Base-by-base conservation (phyloP, 2,113 vertebrate species). In the Amphilophus citrinellus region DNA sequence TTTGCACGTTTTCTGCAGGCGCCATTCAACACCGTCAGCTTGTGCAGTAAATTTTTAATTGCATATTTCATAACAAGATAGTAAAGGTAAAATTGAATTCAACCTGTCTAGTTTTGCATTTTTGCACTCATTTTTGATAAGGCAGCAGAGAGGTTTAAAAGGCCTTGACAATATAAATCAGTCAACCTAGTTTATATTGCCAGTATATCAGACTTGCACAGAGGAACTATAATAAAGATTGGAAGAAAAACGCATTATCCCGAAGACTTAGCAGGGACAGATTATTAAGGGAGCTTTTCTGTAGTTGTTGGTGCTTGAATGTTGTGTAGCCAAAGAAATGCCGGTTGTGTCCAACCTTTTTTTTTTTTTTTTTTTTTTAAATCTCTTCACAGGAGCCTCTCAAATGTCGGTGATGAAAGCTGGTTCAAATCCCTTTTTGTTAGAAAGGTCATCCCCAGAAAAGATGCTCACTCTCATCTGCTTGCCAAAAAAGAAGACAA, bases 361-460 rank as follows among this genome's bases (percentile, higher is more conserved):
- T 57, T 68, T 78, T 77, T 76, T 4, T 1, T 32, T 82, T 42
- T 10, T 60, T 14, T 17, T 50, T 56, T 66, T 68, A 76, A 66
- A 60, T 88, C 78, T 76, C 27, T 44, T 30, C 14, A 22, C 88
- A 99, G 98, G 96, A 94, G 84, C 15, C 90, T 98, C 78, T 92
- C 91, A 2, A 96, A 88, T 39, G 96, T 96, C 61, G 87, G 95
- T 20, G 97, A 99, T 86, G 98, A 99, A 90, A 99, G 98, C 94
- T 99, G 98, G 98, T 92, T 99, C 68, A 98, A 98, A 91, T 98
- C 98, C 11, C 95, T 99, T 20, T 99, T 99, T 91, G 98, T 99
- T 71, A 96, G 98, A 89, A 99, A 99, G 81, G 98, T 99, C 1
- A 97, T 99, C 80, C 98, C 98, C 7, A 96, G 98, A 86, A 99